Percentiles rank a stretch among this genome's conserved stretches.
These are phyloP conservation scores for Drosophila tanythrix DNA, from an alignment of 2,888 invertebrate genomes.

Conservation along the genomic window DNA sequence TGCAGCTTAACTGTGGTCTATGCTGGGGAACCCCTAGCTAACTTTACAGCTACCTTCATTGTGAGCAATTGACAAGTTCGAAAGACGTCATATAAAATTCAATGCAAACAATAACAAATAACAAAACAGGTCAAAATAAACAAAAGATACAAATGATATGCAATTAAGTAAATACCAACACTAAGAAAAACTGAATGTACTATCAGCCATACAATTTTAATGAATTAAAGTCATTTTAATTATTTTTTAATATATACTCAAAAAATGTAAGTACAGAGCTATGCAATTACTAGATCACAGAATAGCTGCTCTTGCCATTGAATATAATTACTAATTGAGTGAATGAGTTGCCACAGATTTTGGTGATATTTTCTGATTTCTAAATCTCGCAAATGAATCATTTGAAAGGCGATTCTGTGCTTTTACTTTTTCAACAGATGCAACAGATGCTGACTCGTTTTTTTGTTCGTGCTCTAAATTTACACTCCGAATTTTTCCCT, in stretches of 20 bases:
- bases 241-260: neutral
- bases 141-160: neutral
- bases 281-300: neutral
- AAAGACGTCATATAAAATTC: neutral
- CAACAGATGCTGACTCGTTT: constrained; percentile 11
- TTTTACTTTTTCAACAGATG: constrained; percentile 16
- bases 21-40: neutral
- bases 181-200: neutral
- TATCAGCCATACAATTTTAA: neutral
- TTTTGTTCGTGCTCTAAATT: constrained; percentile 26
- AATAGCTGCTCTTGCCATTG: constrained; percentile 26
- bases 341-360: constrained; percentile 13
- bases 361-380: constrained; percentile 7
- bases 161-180: neutral
- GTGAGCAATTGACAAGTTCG: neutral
- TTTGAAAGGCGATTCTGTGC: constrained; percentile 23
- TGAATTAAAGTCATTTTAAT: neutral
- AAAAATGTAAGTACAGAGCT: neutral
- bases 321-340: constrained; percentile 10
- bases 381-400: constrained; percentile 29
- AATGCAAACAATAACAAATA: neutral
- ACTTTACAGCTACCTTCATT: neutral
- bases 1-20: neutral
- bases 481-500: constrained; percentile 15
- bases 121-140: neutral